Evolutionary conservation across 2,888 invertebrate species (phyloP).

Genomic region (Lucinisca nassula): DNA sequence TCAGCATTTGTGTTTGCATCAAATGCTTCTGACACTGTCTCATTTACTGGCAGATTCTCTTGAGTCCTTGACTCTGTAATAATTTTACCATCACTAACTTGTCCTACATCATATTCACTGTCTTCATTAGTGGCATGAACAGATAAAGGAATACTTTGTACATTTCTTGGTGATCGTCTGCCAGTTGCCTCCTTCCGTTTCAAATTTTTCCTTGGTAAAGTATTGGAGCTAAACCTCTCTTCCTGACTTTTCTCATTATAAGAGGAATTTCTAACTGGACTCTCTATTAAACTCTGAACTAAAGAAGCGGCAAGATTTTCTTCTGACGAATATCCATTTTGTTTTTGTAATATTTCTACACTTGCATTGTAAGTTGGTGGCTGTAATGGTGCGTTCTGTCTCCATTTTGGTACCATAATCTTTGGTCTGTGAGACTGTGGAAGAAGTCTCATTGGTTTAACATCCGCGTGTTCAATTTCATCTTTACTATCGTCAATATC

Average conservation of each 20-base stretch:
- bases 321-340: slow-evolving; percentile 48
- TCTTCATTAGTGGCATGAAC: background rate
- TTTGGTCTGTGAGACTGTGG: slow-evolving; percentile 64
- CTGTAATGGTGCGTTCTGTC: slow-evolving; percentile 63
- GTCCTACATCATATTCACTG: background rate
- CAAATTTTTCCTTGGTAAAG: background rate
- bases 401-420: slow-evolving; percentile 71
- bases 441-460: slow-evolving; percentile 61
- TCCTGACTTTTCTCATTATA: background rate
- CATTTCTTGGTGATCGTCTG: background rate
- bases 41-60: background rate
- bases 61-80: background rate
- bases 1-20: background rate
- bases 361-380: slow-evolving; percentile 58
- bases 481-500: slow-evolving; percentile 60
- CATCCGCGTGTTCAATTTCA: slow-evolving; percentile 44
- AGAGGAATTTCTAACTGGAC: background rate
- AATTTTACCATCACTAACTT: background rate
- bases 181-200: background rate
- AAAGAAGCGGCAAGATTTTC: slow-evolving; percentile 70
- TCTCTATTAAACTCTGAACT: slow-evolving; percentile 68
- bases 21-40: background rate
- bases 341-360: slow-evolving; percentile 43
- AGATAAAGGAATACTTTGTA: background rate
- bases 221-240: background rate